A percentile compares a stretch with the other conserved stretches of the same genome.
Evolutionary conservation across 2,113 vertebrate genomes (phyloP).

Genomic region (Nannospalax galili): DNA sequence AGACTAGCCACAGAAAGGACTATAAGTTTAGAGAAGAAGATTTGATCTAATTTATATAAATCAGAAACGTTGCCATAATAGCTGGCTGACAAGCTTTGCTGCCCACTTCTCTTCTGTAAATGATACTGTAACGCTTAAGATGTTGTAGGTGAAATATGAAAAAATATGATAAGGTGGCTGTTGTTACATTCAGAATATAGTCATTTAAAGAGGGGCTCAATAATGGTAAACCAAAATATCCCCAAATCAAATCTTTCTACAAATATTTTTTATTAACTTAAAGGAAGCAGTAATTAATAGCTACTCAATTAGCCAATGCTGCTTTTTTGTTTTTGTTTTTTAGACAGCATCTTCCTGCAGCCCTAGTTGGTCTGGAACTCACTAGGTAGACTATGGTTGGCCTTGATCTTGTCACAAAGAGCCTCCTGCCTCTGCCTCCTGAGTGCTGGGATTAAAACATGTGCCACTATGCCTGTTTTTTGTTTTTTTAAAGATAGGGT

Average conservation of each 20-base stretch:
- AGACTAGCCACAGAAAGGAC: neutral
- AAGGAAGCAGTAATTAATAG: slow-evolving; percentile 31
- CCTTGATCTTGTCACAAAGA: neutral
- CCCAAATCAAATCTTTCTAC: slow-evolving; percentile 9
- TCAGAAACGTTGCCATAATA: neutral
- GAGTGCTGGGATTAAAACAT: too few species aligned
- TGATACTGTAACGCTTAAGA: neutral
- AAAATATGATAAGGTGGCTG: slow-evolving; percentile 10
- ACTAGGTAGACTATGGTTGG: neutral
- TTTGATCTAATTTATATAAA: slow-evolving; percentile 11
- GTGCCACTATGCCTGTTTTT: neutral
- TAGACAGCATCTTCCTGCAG: neutral
- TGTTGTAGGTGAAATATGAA: neutral
- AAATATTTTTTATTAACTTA: slow-evolving; percentile 21
- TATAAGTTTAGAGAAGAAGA: neutral
- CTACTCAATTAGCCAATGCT: neutral
- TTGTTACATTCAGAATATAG: neutral
- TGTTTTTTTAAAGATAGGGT: neutral
- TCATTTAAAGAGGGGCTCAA: neutral
- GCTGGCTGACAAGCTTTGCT: slow-evolving; percentile 8
- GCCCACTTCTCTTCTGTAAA: slow-evolving; percentile 35
- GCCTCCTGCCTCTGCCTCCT: too few species aligned
- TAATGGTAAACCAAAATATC: neutral
- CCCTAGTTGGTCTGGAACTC: neutral
- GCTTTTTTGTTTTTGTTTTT: slow-evolving; percentile 9